Conservation (phyloP, 2,888 invertebrate species). For the Temnothorax rugatulus region DNA sequence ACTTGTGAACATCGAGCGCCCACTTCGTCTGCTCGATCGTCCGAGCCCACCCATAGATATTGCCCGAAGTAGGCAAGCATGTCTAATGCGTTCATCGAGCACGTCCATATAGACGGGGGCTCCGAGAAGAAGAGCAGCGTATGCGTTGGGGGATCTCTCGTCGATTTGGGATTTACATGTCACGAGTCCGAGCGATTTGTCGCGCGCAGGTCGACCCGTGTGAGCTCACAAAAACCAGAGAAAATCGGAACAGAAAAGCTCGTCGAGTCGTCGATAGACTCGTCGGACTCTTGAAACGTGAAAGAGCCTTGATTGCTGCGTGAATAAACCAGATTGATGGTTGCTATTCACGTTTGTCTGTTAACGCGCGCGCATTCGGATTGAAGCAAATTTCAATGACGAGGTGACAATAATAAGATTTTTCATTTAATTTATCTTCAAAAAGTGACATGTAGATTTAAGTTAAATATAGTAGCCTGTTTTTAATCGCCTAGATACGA, state of each 20-base stretch:
- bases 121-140: not conserved
- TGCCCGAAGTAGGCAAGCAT: conserved; percentile 76
- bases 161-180: conserved; percentile 70
- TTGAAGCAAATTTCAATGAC: not conserved
- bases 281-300: conserved; percentile 25
- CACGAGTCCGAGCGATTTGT: conserved; percentile 63
- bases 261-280: conserved; percentile 53
- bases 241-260: conserved; percentile 58
- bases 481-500: not conserved
- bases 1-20: conserved; percentile 63
- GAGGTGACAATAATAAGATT: not conserved
- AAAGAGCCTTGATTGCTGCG: conserved; percentile 67
- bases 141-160: conserved; percentile 29
- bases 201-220: conserved; percentile 38
- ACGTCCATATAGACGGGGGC: conserved; percentile 23
- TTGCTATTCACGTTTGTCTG: conserved; percentile 13
- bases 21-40: conserved; percentile 47
- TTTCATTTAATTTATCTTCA: not conserved
- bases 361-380: not conserved
- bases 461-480: not conserved
- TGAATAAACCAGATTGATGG: conserved; percentile 43
- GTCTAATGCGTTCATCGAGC: conserved; percentile 74
- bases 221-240: conserved; percentile 54
- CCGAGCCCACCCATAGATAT: conserved; percentile 71
- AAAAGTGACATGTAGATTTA: not conserved